Conservation (phyloP, 2,113 vertebrate species). For the Hystrix cristata region DNA sequence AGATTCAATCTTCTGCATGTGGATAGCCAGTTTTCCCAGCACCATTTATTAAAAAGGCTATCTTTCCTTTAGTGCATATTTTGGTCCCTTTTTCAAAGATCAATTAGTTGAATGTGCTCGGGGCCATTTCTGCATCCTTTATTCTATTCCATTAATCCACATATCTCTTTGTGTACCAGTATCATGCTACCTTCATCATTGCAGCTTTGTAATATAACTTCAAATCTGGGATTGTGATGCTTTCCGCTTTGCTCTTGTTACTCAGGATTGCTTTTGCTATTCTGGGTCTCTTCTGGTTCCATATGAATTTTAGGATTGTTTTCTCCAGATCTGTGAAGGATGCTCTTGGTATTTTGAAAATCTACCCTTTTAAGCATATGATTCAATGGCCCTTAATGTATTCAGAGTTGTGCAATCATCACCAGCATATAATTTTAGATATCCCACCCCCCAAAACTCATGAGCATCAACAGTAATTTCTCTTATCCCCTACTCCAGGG, state of each 20-base stretch:
- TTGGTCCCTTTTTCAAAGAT: neutral
- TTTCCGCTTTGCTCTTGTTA: neutral
- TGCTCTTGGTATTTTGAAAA: neutral
- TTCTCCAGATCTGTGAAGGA: neutral
- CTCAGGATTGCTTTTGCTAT: neutral
- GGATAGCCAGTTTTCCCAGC: neutral
- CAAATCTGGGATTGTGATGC: neutral
- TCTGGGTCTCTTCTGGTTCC: neutral
- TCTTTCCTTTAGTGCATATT: neutral
- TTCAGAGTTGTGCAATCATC: neutral
- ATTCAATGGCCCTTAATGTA: slow-evolving; percentile 19
- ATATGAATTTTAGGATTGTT: neutral
- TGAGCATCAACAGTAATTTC: neutral
- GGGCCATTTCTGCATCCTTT: neutral
- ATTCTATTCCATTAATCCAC: neutral
- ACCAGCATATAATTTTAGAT: slow-evolving; percentile 25
- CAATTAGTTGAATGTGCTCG: neutral
- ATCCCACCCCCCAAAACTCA: neutral
- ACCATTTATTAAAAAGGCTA: neutral
- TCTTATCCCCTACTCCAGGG: neutral
- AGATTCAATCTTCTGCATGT: neutral
- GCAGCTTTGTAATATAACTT: neutral
- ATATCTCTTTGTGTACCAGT: neutral
- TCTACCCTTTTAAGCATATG: slow-evolving; percentile 4
- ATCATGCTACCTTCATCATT: neutral